These are phyloP conservation scores for Littorina saxatilis DNA, from an alignment of 1,140 invertebrate genomes.

Conservation along the genomic window DNA sequence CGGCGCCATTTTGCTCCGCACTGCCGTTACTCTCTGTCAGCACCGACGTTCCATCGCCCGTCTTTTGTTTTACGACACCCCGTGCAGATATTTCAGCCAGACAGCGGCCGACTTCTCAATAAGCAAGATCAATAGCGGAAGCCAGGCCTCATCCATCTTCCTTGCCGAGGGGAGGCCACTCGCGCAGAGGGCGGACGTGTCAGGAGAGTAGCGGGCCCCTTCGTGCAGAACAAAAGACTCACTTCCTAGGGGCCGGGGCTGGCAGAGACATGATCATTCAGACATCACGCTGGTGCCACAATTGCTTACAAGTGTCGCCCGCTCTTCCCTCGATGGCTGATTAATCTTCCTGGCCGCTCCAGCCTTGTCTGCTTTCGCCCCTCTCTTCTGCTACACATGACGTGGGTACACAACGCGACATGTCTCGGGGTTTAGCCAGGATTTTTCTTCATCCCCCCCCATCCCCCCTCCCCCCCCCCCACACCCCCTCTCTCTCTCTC, in stretches of 20 bases:
- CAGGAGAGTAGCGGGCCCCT: constrained; percentile 22
- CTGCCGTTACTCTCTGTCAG: constrained; percentile 39
- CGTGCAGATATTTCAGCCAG: constrained; percentile 36
- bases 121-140: constrained; percentile 40
- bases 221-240: constrained; percentile 29
- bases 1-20: constrained; percentile 34
- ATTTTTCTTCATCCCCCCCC: background rate
- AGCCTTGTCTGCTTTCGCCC: constrained; percentile 6
- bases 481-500: no score
- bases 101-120: constrained; percentile 41
- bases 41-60: constrained; percentile 32
- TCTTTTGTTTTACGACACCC: constrained; percentile 39
- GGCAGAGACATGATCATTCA: constrained; percentile 21
- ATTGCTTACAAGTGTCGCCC: constrained; percentile 23
- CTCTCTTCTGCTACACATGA: background rate
- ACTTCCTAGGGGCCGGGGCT: background rate
- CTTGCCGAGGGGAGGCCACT: constrained; percentile 26
- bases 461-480: background rate
- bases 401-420: constrained; percentile 14
- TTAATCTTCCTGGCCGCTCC: constrained; percentile 5
- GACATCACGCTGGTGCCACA: constrained; percentile 23
- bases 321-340: constrained; percentile 24
- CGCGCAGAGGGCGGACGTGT: constrained; percentile 6
- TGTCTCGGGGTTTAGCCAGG: background rate
- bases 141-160: constrained; percentile 37